Base-by-base conservation (phyloP, 2,888 invertebrate genomes). In the Thera obeliscata region DNA sequence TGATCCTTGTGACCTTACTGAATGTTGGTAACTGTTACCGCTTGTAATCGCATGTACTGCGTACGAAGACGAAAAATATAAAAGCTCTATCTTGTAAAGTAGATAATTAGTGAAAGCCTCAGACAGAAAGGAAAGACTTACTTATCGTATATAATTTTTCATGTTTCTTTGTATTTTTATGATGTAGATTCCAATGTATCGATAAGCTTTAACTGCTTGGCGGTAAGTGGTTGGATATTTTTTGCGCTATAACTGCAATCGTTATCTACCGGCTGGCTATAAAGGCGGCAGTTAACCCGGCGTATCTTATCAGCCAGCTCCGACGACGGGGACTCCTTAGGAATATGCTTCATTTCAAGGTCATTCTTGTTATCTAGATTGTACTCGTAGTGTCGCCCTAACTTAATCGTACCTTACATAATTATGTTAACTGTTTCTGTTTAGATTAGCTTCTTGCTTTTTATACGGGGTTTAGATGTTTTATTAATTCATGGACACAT, bases 241-340 rank as follows among this genome's bases (percentile, higher is more conserved):
- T 57, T 46, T 57, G 43, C 33, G 22, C n/a, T 57, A n/a, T 57
- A 4, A 57, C 5, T 33, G 43, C 6, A 46, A 11, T 57, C 12
- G 33, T 57, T 57, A 57, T 57, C 57, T 46, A 9, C 11, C 2
- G 22, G 46, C 11, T 3, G 56, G 56, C 43, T 56, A 43, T 43
- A 43, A 33, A 33, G 5, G 8, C 22, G 56, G 56, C 22, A 56
- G 56, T 43, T 43, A 22, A 2, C 9, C 43, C 41, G 38, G 38
- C 38, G 4, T 38, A 6, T 38, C 22, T 38, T 56, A 56, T 56
- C 56, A 33, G 43, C 43, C 56, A 33, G 43, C 43, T 9, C 7
- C 9, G 4, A 3, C 8, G 22, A 8, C 9, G 12, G 8, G 3
- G 48, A n/a, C n/a, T n/a, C 2, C 5, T 22, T 22, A 22, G 9